Percentiles rank a stretch among this genome's conserved stretches.
Conservation (phyloP, 2,113 vertebrate species). For the Mesoclemmys tuberculata region DNA sequence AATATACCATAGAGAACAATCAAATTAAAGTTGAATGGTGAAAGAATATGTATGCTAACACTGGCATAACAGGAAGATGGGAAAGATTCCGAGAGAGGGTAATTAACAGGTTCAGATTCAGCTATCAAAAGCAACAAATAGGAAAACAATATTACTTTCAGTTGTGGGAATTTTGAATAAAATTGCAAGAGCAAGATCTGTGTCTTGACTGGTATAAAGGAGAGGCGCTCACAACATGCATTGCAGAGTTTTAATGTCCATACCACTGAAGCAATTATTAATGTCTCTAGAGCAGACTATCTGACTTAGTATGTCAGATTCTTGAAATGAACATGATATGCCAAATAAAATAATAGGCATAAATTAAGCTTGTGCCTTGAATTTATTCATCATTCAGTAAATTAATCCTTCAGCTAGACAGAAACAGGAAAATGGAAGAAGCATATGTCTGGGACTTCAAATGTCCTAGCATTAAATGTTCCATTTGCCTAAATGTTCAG, state of each 20-base stretch:
- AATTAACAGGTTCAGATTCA: background rate
- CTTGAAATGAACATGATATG: constrained; percentile 47
- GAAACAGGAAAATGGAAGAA: constrained; percentile 52
- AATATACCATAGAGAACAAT: background rate
- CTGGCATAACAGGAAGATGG: background rate
- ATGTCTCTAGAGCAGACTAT: fast-evolving
- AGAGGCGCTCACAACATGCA: background rate
- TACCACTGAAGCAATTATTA: background rate
- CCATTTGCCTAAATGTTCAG: constrained; percentile 2
- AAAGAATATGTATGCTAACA: background rate
- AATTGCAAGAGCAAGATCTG: background rate
- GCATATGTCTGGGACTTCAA: constrained; percentile 25
- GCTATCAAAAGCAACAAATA: background rate
- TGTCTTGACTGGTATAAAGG: background rate
- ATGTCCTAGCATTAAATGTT: background rate
- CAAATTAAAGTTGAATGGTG: background rate
- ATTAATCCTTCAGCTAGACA: constrained; percentile 20
- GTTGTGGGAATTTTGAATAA: background rate
- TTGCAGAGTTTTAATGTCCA: background rate
- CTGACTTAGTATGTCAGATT: constrained; percentile 24
- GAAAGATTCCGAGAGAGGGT: background rate
- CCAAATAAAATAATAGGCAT: constrained; percentile 55
- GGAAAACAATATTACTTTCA: background rate
- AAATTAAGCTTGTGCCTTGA: constrained; percentile 59
- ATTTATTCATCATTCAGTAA: constrained; percentile 63